A percentile compares a stretch with the other conserved stretches of the same genome.
phyloP scores from a whole-genome alignment of 92 coral and sea anemone species.

The Paragorgia papillata region DNA sequence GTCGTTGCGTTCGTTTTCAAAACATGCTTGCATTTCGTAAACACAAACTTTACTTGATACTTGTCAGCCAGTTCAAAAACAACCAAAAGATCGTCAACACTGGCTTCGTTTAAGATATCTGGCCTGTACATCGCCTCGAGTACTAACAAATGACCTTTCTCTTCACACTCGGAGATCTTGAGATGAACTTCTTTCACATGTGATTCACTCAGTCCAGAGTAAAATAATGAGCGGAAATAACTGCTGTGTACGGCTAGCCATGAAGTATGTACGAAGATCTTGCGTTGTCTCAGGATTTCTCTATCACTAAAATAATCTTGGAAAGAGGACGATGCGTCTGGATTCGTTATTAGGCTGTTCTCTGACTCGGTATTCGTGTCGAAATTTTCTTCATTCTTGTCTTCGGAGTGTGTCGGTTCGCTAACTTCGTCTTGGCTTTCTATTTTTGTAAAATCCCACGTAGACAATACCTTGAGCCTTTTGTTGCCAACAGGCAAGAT shows the following conservation, averaged over 20 bases:
- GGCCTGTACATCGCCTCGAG: constrained; percentile 13
- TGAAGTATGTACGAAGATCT: neutral
- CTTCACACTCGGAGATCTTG: constrained; percentile 5
- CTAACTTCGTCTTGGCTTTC: no score
- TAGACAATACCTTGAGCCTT: no score
- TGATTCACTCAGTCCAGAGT: constrained; percentile 18
- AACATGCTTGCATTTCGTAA: constrained; percentile 19
- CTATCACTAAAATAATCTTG: no score
- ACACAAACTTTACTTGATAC: constrained; percentile 19
- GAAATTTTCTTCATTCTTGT: no score
- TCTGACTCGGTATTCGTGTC: no score
- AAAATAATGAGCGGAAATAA: constrained; percentile 16
- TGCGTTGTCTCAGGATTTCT: neutral
- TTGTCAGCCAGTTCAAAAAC: constrained; percentile 10
- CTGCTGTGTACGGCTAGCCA: constrained; percentile 12
- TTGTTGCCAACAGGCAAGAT: neutral
- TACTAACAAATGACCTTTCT: neutral
- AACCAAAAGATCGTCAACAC: neutral
- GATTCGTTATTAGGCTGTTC: neutral
- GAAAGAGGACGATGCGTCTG: no score
- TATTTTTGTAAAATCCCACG: no score
- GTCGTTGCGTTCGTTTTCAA: neutral
- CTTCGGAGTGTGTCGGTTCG: no score
- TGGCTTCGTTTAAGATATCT: neutral
- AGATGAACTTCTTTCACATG: constrained; percentile 14